These are phyloP conservation scores for Rhodophaea formosa DNA, from an alignment of 2,888 invertebrate genomes.

Conservation along the genomic window DNA sequence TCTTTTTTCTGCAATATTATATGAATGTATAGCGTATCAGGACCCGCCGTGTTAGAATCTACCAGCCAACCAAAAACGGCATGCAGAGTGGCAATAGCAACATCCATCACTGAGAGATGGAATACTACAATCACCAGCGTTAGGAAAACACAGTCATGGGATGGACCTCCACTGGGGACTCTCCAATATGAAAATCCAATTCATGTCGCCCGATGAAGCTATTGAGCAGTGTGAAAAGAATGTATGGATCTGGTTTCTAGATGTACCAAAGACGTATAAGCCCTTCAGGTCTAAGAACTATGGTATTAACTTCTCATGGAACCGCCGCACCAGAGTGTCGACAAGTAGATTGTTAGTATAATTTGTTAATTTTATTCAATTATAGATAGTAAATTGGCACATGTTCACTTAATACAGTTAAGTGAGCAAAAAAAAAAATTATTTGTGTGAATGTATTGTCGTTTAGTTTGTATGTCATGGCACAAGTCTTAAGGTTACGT, in stretches of 20 bases:
- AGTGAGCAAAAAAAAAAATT: too few species aligned
- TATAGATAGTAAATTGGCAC: constrained; percentile 25
- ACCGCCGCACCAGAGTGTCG: constrained; percentile 95
- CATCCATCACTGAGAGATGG: constrained; percentile 94
- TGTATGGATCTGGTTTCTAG: constrained; percentile 95
- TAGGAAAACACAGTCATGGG: constrained; percentile 99
- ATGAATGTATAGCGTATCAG: constrained; percentile 94
- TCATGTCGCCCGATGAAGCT: constrained; percentile 91
- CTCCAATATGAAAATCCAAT: constrained; percentile 93
- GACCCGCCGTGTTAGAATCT: constrained; percentile 92
- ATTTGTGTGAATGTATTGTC: too few species aligned
- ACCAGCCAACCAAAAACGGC: constrained; percentile 93
- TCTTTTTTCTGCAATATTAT: too few species aligned
- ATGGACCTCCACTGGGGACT: constrained; percentile 97
- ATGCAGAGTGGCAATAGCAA: constrained; percentile 99
- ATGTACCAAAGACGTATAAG: constrained; percentile 86
- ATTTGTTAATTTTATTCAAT: constrained; percentile 35
- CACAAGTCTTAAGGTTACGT: too few species aligned
- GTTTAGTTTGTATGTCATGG: too few species aligned
- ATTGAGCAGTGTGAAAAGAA: constrained; percentile 95
- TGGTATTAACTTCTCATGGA: constrained; percentile 97
- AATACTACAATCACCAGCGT: constrained; percentile 96
- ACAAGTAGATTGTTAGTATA: constrained; percentile 88
- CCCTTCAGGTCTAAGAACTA: constrained; percentile 93
- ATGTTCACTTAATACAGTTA: constrained; percentile 25